These are phyloP conservation scores for Hipparchia semele DNA, from an alignment of 2,888 invertebrate species.

Conservation along the genomic window DNA sequence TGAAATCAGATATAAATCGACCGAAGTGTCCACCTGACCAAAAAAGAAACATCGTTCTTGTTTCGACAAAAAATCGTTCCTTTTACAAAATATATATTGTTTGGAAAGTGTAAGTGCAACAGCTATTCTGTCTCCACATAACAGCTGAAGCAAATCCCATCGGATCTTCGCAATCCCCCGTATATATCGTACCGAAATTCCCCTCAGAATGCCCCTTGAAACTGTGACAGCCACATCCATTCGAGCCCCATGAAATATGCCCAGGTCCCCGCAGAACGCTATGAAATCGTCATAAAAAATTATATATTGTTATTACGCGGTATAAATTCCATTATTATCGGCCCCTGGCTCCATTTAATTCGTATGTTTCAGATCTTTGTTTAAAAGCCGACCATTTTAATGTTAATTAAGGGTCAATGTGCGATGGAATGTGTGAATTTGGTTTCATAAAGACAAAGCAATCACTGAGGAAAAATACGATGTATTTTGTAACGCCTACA, in stretches of 20 bases:
- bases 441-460: neutral
- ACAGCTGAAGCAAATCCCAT: constrained; percentile 21
- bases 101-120: neutral
- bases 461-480: too few species aligned
- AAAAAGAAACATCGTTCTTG: too few species aligned
- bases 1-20: too few species aligned
- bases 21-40: too few species aligned
- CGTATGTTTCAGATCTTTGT: constrained; percentile 18
- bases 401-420: constrained; percentile 11
- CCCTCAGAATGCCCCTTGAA: constrained; percentile 23
- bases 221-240: constrained; percentile 45
- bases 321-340: constrained; percentile 36
- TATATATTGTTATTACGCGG: constrained; percentile 36
- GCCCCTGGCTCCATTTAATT: constrained; percentile 21
- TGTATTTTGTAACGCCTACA: too few species aligned
- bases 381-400: neutral
- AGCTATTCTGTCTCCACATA: neutral
- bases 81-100: neutral
- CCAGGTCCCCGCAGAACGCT: constrained; percentile 47
- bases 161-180: constrained; percentile 12
- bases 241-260: constrained; percentile 49
- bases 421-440: neutral
- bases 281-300: constrained; percentile 55
- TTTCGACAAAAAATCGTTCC: too few species aligned
- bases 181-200: constrained; percentile 36